Evolutionary conservation across 2,113 vertebrate species (phyloP).

Genomic region (Progne subis): DNA sequence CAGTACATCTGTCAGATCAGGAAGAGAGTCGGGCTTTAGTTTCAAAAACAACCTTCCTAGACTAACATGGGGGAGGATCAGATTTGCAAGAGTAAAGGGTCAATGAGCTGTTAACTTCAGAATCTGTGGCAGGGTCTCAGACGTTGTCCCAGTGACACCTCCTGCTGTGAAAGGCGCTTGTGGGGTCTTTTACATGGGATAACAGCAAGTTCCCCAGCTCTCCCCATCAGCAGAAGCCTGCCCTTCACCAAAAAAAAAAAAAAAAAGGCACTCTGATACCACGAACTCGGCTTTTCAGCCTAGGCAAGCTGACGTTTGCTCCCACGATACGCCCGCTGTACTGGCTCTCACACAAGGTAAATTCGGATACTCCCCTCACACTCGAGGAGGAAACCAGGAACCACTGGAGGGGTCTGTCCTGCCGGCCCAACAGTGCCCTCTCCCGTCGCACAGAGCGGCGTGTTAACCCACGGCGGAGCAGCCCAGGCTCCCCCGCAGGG

Average conservation of each 20-base stretch:
- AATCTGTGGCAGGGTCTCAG: not conserved
- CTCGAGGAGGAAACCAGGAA: not conserved
- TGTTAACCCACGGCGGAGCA: rapidly evolving
- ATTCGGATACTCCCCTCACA: not conserved
- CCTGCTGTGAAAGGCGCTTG: not conserved
- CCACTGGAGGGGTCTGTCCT: rapidly evolving
- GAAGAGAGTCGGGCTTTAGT: not conserved
- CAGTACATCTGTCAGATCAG: not conserved
- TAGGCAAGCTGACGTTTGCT: not conserved
- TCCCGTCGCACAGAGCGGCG: not conserved
- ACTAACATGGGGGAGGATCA: not conserved
- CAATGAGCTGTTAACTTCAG: not conserved
- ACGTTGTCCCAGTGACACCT: rapidly evolving
- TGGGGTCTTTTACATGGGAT: not conserved
- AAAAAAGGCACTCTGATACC: not conserved
- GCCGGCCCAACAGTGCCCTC: not conserved
- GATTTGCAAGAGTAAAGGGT: not conserved
- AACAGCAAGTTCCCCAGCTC: not conserved
- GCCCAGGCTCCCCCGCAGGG: rapidly evolving
- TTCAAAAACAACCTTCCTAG: not conserved
- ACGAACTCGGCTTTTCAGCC: not conserved
- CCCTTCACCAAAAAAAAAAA: not conserved
- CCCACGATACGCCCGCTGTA: not conserved
- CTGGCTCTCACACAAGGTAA: not conserved
- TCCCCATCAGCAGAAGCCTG: not conserved